Base-by-base conservation (phyloP, 2,113 vertebrate species). In the Arizona elegans region DNA sequence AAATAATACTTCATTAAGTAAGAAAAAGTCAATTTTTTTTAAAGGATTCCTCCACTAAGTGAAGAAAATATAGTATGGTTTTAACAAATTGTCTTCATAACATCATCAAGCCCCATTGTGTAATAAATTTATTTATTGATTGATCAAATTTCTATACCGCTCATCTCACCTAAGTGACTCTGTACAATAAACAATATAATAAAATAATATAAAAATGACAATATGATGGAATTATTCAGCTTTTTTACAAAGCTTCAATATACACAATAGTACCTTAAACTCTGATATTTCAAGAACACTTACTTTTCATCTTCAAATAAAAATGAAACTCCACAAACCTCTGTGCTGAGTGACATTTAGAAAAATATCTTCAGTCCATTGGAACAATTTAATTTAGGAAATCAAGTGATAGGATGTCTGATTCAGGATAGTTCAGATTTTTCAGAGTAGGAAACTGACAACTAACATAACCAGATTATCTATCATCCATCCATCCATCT, bases 321-420 rank as follows among this genome's bases (percentile, higher is more conserved):
- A 96, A 96, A 96, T 94, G 54, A 95, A 96, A 97, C 94, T 94
- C 62, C 8, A 89, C 96, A 96, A 96, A 97, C 96, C 95, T 96
- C 95, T 93, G 81, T 93, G 91, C 10, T 90, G 95, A 95, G 95
- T 96, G 96, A 95, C 96, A 96, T 94, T 90, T 96, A 95, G 94
- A 89, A 96, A 96, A 96, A 94, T 58, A 95, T 94, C 93, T 95
- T 95, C 95, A 95, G 92, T 92, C 92, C 93, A 92, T 93, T 96
- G 94, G 90, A 91, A 96, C 94, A 92, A 21, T 91, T 85, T 92
- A 52, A 92, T 89, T 56, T 52, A 53, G 70, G 33, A 89, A 92
- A 89, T 92, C 87, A 89, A 89, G 52, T 92, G 95, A 70, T n/a
- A 96, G 92, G 54, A 91, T 93, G 95, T 96, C 90, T 95, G 89